Evolutionary conservation across 2,113 vertebrate species (phyloP).

Genomic region (Corapipo altera): DNA sequence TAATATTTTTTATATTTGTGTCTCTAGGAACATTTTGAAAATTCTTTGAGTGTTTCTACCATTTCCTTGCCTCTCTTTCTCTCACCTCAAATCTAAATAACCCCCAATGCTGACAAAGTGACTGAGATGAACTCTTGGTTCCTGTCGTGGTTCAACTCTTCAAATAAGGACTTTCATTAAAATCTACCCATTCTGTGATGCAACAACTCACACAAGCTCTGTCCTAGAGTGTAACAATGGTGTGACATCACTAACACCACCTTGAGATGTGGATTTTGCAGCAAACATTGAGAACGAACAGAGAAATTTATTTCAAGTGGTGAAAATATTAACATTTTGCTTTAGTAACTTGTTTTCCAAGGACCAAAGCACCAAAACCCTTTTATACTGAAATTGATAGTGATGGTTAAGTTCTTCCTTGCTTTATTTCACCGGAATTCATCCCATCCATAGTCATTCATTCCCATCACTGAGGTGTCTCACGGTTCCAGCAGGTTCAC

Average conservation of each 20-base stretch:
- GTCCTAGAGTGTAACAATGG: fast-evolving
- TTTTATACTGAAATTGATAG: not conserved
- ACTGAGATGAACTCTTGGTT: not conserved
- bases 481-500: not conserved
- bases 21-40: not conserved
- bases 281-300: fast-evolving
- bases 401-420: not conserved
- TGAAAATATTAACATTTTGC: not conserved
- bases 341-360: not conserved
- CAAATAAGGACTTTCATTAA: not conserved
- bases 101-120: not conserved
- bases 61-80: not conserved
- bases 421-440: not conserved
- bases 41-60: not conserved
- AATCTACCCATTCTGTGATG: not conserved
- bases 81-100: not conserved
- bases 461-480: not conserved
- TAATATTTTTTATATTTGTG: no score
- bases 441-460: not conserved
- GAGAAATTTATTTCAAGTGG: not conserved
- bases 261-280: not conserved
- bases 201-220: not conserved
- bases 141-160: not conserved
- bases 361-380: not conserved
- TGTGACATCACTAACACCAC: not conserved